Evolutionary conservation across 2,113 vertebrate genomes (phyloP).

Genomic region (Oenanthe melanoleuca): DNA sequence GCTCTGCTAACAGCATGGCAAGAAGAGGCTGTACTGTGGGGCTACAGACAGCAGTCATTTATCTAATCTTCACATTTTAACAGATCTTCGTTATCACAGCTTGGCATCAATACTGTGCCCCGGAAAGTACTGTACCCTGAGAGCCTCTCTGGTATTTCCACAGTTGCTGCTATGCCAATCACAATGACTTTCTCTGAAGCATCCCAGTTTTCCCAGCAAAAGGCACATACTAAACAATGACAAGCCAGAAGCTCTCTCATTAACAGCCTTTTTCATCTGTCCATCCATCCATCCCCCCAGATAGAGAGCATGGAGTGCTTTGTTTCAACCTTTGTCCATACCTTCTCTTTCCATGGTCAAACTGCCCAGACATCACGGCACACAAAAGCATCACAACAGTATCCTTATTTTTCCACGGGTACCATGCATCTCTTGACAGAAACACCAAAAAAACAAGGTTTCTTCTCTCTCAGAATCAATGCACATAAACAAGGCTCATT

Average conservation of each 20-base stretch:
- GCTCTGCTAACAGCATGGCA: background rate
- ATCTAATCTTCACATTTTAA: background rate
- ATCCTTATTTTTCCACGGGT: background rate
- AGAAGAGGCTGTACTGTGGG: background rate
- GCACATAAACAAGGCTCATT: background rate
- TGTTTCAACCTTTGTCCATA: background rate
- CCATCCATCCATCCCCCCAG: background rate
- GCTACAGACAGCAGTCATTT: background rate
- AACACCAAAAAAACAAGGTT: background rate
- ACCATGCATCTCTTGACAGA: background rate
- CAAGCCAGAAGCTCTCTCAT: background rate
- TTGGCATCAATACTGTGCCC: background rate
- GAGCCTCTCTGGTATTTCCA: background rate
- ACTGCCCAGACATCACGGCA: background rate
- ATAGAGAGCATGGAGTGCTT: background rate
- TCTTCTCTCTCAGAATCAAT: background rate
- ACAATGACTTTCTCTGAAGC: background rate
- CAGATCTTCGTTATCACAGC: background rate
- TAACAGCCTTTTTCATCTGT: background rate
- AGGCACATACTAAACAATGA: background rate
- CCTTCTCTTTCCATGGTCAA: background rate
- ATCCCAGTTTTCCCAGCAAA: conserved; percentile 24
- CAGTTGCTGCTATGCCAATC: background rate
- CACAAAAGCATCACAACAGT: background rate
- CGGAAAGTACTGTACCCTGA: background rate